These are phyloP conservation scores for Leiothrix lutea DNA, from an alignment of 2,113 vertebrate species.

Conservation along the genomic window DNA sequence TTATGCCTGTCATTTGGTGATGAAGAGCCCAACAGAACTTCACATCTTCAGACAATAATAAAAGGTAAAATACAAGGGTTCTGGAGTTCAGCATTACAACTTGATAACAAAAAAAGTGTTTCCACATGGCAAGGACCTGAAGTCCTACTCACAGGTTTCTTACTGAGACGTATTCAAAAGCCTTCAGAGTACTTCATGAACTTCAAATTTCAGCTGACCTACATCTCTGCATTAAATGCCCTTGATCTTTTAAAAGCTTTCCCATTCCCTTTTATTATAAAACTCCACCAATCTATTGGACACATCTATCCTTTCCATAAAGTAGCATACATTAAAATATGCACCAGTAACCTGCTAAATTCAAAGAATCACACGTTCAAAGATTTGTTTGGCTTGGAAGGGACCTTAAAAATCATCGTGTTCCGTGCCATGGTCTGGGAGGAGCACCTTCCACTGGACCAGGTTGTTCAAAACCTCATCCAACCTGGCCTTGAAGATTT, in stretches of 20 bases:
- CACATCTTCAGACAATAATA: neutral
- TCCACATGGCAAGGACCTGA: neutral
- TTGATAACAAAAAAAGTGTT: neutral
- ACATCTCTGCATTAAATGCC: neutral
- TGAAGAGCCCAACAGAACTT: neutral
- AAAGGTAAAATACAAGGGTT: neutral
- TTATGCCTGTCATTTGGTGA: neutral
- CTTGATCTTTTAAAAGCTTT: neutral
- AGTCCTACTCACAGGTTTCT: neutral
- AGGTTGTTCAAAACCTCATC: neutral
- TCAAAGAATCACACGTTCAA: neutral
- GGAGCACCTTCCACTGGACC: neutral
- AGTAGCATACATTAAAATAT: neutral
- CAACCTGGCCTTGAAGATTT: no score
- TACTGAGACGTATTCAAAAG: neutral
- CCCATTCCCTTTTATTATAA: neutral
- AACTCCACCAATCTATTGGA: neutral
- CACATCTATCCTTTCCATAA: neutral
- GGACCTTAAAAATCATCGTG: neutral
- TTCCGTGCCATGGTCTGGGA: neutral
- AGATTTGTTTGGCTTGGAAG: neutral
- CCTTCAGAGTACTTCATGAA: neutral
- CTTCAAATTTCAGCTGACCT: conserved; percentile 19
- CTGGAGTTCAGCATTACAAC: neutral
- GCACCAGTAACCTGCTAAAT: neutral